Evolutionary conservation across 2,113 vertebrate species (phyloP).

Genomic region (Eublepharis macularius): DNA sequence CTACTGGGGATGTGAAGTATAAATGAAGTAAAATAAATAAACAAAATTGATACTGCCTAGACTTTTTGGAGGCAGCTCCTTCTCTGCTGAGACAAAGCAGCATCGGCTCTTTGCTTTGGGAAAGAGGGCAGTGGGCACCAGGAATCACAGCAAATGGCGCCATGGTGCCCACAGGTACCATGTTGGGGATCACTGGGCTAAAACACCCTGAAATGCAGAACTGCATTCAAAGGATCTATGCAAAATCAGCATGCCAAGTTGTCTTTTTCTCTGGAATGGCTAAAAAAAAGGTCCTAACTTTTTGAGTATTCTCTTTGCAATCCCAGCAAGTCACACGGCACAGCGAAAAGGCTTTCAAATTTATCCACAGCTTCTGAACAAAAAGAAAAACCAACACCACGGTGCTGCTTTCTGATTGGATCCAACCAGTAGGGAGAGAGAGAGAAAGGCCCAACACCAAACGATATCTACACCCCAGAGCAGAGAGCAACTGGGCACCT

Average conservation of each 20-base stretch:
- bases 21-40: no score
- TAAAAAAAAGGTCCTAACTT: conserved; percentile 5
- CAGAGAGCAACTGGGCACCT: conserved; percentile 73
- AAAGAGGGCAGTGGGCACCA: no score
- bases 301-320: neutral
- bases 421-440: conserved; percentile 39
- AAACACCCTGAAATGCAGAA: neutral
- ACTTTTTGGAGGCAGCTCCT: no score
- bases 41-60: no score
- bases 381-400: neutral
- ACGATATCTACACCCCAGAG: conserved; percentile 49
- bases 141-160: no score
- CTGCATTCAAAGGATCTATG: neutral
- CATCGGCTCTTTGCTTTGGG: no score
- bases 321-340: conserved; percentile 1
- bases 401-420: conserved; percentile 29
- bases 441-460: conserved; percentile 63
- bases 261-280: neutral
- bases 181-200: no score
- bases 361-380: conserved; percentile 52
- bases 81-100: neutral
- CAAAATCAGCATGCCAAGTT: neutral
- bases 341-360: conserved; percentile 37
- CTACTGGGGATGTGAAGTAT: no score
- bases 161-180: no score